Conservation (phyloP, 2,113 vertebrate genomes). For the Podarcis muralis region DNA sequence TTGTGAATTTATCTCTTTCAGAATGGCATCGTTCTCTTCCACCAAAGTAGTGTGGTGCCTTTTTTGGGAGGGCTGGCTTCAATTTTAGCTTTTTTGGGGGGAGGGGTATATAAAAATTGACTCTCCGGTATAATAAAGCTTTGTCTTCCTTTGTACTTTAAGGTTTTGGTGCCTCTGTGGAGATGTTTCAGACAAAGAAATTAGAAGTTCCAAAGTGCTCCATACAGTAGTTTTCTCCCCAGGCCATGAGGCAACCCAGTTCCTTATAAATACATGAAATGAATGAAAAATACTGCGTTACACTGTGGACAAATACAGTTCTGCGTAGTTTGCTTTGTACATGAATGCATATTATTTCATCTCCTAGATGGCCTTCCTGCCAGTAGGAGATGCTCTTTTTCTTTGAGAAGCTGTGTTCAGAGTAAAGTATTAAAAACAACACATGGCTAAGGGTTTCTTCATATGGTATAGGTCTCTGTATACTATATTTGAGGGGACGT, state of each 20-base stretch:
- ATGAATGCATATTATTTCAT: neutral
- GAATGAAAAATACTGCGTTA: neutral
- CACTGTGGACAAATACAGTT: neutral
- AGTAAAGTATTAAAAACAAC: neutral
- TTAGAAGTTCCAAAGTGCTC: too few relatives aligned
- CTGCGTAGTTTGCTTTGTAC: neutral
- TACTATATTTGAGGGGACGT: too few relatives aligned
- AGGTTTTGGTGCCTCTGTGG: too few relatives aligned
- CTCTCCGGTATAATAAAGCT: too few relatives aligned
- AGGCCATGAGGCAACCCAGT: neutral
- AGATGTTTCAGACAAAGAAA: too few relatives aligned
- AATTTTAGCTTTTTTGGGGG: neutral
- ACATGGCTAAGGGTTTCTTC: too few relatives aligned
- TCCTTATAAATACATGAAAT: neutral
- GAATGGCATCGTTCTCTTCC: neutral
- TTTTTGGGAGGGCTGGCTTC: neutral
- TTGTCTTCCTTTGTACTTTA: too few relatives aligned
- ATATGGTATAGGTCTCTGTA: too few relatives aligned
- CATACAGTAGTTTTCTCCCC: too few relatives aligned
- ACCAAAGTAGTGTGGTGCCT: neutral
- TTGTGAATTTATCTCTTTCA: neutral
- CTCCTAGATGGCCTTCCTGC: neutral
- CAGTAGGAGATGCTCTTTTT: slow-evolving; percentile 55
- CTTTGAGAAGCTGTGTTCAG: slow-evolving; percentile 11
- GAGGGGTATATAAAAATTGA: too few relatives aligned